Conservation (phyloP, 1,140 invertebrate genomes). For the Cylas formicarius region DNA sequence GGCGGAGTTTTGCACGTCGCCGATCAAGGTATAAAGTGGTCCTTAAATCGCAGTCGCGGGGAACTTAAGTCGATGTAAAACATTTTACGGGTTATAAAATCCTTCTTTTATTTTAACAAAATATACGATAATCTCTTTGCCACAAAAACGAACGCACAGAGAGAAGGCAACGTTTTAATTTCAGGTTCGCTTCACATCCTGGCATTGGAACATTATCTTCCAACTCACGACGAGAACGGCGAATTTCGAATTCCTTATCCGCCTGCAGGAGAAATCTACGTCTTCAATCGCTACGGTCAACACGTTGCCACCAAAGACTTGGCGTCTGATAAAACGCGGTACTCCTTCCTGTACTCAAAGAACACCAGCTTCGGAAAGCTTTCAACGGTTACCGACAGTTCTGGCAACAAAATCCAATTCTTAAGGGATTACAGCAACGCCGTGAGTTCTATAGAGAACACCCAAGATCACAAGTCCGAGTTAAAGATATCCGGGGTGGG, state of each 20-base stretch:
- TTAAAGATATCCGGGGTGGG: conserved; percentile 82
- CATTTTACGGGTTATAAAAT: not conserved
- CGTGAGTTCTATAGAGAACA: conserved; percentile 88
- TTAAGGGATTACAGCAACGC: conserved; percentile 83
- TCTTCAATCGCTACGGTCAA: conserved; percentile 92
- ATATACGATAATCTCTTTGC: not conserved
- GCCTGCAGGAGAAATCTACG: conserved; percentile 80
- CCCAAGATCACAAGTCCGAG: conserved; percentile 85
- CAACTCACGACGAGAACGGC: conserved; percentile 78
- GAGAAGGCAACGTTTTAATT: conserved; percentile 1
- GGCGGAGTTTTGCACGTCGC: conserved; percentile 90
- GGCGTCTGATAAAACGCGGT: conserved; percentile 83
- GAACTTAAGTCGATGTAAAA: conserved; percentile 1
- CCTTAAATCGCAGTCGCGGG: not conserved
- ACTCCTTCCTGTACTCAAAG: conserved; percentile 93
- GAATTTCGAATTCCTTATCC: conserved; percentile 91
- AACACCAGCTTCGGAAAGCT: conserved; percentile 94
- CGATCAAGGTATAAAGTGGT: conserved; percentile 65
- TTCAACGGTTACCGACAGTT: conserved; percentile 84
- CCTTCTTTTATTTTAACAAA: not conserved
- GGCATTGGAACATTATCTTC: conserved; percentile 83
- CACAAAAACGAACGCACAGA: not conserved
- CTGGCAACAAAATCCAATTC: conserved; percentile 89
- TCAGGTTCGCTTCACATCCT: conserved; percentile 68
- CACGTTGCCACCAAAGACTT: conserved; percentile 89